Evolutionary conservation across 2,888 invertebrate species (phyloP).

Genomic region (Eupithecia tripunctaria): DNA sequence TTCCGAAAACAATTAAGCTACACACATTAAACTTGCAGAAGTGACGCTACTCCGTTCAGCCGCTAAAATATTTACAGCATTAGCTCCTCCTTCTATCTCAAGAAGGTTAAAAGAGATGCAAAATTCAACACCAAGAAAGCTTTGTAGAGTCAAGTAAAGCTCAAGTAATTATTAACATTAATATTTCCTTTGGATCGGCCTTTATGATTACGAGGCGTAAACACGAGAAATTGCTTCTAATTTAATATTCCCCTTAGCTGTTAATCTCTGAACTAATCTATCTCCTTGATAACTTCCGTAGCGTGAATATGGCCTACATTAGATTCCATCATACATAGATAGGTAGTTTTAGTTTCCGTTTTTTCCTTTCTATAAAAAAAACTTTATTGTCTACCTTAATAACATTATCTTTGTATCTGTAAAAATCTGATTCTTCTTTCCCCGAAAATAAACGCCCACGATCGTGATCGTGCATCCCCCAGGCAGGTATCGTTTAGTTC

Average conservation of each 20-base stretch:
- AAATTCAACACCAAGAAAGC: conserved; percentile 28
- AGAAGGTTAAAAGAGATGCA: conserved; percentile 39
- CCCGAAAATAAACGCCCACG: no score
- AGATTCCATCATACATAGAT: neutral
- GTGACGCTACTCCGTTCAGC: conserved; percentile 48
- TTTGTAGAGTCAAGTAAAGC: conserved; percentile 18
- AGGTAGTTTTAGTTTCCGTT: neutral
- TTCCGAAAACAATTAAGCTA: conserved; percentile 60
- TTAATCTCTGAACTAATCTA: conserved; percentile 13
- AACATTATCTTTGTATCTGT: no score
- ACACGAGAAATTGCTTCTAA: conserved; percentile 10
- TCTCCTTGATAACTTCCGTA: conserved; percentile 18
- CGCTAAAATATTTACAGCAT: conserved; percentile 52
- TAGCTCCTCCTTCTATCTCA: conserved; percentile 35
- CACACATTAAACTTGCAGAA: conserved; percentile 57
- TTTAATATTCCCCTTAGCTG: conserved; percentile 8
- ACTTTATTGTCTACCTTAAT: no score
- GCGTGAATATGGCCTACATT: neutral
- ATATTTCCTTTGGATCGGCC: conserved; percentile 12
- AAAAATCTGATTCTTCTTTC: no score
- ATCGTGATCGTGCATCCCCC: no score
- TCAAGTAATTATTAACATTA: conserved; percentile 25
- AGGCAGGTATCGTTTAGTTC: no score
- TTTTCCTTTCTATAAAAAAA: neutral
- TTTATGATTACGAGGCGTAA: neutral